phyloP scores from a whole-genome alignment of 2,113 vertebrate genomes.

The Apodemus sylvaticus region DNA sequence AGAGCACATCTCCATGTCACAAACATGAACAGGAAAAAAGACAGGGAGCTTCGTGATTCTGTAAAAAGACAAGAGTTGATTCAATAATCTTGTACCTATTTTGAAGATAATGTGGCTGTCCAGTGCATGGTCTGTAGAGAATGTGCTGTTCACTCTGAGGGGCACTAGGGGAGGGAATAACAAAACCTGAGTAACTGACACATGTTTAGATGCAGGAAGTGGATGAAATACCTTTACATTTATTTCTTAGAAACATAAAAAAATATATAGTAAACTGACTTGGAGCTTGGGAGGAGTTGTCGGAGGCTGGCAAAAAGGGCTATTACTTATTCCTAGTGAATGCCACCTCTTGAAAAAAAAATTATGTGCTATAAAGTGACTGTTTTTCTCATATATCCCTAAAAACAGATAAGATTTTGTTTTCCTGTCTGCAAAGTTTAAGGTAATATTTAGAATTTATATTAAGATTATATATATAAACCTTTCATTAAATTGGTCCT shows the following conservation, averaged over 20 bases:
- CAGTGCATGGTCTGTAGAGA: background rate
- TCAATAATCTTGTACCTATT: too few relatives aligned
- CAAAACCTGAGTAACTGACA: too few relatives aligned
- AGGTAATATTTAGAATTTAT: background rate
- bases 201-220: background rate
- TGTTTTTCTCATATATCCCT: background rate
- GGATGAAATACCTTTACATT: background rate
- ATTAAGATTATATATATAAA: background rate
- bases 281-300: background rate
- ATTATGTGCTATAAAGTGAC: background rate
- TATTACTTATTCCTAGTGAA: background rate
- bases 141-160: accelerated
- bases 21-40: background rate
- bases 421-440: too few relatives aligned
- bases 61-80: too few relatives aligned
- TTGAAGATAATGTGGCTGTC: background rate
- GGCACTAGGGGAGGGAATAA: background rate
- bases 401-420: background rate
- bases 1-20: background rate
- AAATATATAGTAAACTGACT: background rate
- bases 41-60: background rate
- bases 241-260: background rate
- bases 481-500: background rate
- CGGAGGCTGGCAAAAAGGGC: background rate
- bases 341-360: background rate